Conservation (phyloP, 1,140 invertebrate genomes). For the Semibalanus balanoides region DNA sequence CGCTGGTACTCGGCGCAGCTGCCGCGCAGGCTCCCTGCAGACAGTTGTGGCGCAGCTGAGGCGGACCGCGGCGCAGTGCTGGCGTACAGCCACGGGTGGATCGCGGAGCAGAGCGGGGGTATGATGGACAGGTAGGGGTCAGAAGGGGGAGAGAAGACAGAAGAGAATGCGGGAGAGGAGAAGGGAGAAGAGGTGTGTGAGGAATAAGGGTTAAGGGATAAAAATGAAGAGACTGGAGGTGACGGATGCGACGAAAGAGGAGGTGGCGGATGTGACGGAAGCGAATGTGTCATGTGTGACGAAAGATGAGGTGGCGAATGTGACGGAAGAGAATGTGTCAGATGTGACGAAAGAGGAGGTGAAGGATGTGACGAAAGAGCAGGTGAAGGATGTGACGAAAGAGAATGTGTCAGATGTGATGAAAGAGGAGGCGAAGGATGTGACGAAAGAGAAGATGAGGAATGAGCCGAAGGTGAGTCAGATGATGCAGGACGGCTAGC, state of each 20-base stretch:
- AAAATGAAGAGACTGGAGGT: too few species aligned
- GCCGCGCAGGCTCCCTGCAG: not conserved
- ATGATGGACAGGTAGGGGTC: not conserved
- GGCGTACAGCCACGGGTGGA: too few species aligned
- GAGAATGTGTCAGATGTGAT: too few species aligned
- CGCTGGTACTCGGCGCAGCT: not conserved
- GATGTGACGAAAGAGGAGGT: slow-evolving; percentile 3
- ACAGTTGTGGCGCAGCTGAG: not conserved
- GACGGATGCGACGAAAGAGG: too few species aligned
- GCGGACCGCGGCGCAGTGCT: too few species aligned
- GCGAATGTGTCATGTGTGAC: too few species aligned
- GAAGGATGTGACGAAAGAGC: not conserved
- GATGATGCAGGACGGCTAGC: not conserved
- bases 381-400: not conserved
- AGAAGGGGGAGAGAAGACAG: too few species aligned
- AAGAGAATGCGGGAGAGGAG: too few species aligned
- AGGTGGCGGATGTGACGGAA: too few species aligned
- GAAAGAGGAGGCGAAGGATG: not conserved
- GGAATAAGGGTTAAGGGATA: not conserved
- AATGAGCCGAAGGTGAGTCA: not conserved
- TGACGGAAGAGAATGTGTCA: too few species aligned
- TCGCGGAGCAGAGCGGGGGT: too few species aligned
- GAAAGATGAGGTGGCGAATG: too few species aligned
- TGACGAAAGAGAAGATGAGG: not conserved
- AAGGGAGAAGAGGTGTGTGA: not conserved